Base-by-base conservation (phyloP, 64 coral and sea anemone species). In the Stichodactyla helianthus region DNA sequence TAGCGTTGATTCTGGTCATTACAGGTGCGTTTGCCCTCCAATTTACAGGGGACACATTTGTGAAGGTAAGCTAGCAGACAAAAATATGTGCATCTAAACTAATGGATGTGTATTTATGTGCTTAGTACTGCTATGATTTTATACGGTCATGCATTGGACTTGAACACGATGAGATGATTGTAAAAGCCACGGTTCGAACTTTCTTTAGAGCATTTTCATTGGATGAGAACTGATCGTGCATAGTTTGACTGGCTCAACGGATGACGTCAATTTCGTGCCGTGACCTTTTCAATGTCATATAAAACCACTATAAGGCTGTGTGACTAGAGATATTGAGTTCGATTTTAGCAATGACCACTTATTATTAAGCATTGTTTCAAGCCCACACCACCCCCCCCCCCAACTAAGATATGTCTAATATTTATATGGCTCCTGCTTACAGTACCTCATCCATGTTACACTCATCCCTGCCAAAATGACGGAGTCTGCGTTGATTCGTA, bases 401-500 rank as follows among this genome's bases (percentile, higher is more conserved):
- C 0, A 9, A n/a, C 20, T 74, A 10, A 5, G 5, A 9, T 23
- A 15, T 82, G n/a, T 84, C 13, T 86, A 53, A 16, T 81, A 20
- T 54, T 44, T 44, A 44, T 44, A 44, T 44, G 35, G 35, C 35
- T 44, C 35, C 35, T 44, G 23, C 58, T 62, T 53, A 19, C 77
- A 99, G 97, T 99, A 28, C 97, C 97, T 51, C 86, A 99, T 83
- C 97, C 97, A 16, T 99, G 97, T 59, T 86, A 76, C 74, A 93
- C 82, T 71, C 88, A 62, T 25, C 97, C 97, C 6, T 99, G 97
- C 70, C 82, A 92, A 20, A 99, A 99, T 63, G 86, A 87, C 6
- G 97, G 93, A 35, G 27, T 99, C 50, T 99, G 97, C 51, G 87
- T 99, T 56, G 97, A 99, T 51, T 99, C 97, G 23, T 99, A 92